Evolutionary conservation across 2,888 invertebrate species (phyloP).

Genomic region (Scaptomyza cyrtandrae): DNA sequence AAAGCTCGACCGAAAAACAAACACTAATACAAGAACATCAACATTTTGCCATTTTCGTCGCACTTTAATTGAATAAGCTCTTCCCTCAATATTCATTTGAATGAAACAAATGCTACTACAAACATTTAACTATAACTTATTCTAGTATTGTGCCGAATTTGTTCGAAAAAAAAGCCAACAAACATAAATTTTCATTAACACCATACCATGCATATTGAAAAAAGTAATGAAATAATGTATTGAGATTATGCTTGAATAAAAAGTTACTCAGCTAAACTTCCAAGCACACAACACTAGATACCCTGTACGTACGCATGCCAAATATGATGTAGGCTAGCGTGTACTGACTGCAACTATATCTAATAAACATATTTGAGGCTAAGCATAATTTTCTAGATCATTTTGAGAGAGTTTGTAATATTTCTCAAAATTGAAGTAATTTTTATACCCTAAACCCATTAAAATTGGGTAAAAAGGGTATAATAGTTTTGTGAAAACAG

Average conservation of each 20-base stretch:
- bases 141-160: no score
- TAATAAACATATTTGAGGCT: no score
- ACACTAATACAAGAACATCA: constrained; percentile 3
- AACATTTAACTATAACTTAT: background rate
- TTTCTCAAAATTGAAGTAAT: no score
- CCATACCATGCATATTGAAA: no score
- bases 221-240: background rate
- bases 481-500: no score
- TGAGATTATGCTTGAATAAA: background rate
- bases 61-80: constrained; percentile 11
- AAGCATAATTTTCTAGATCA: no score
- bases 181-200: no score
- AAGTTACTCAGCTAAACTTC: background rate
- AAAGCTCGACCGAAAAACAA: background rate
- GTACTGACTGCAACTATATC: no score
- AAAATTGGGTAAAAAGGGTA: no score
- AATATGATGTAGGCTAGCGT: background rate
- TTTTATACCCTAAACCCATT: no score
- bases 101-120: background rate
- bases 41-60: constrained; percentile 10
- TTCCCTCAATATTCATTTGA: background rate
- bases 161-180: no score
- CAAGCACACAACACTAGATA: background rate
- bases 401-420: no score
- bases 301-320: background rate